Base-by-base conservation (phyloP, 2,888 invertebrate genomes). In the Hypolimnas misippus region DNA sequence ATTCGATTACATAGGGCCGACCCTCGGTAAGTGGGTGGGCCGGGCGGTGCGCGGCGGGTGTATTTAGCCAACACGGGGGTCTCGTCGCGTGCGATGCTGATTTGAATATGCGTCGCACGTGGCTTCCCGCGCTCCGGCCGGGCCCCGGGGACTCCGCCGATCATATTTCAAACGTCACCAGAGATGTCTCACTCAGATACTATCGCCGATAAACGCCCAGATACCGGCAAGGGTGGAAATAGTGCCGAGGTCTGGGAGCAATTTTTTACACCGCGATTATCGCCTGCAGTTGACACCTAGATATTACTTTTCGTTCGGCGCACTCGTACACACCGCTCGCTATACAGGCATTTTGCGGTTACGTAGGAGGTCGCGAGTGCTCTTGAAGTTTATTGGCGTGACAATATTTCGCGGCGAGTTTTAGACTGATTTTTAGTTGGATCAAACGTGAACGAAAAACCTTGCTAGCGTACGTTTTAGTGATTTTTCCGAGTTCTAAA, bases 1-100 rank as follows among this genome's bases (percentile, higher is more conserved):
- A 92, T 92, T 92, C 92, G 92, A 92, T 92, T 92, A 92, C 92
- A 92, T 92, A 92, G 91, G 90, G 84, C 87, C 89, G 89, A 89
- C 89, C 89, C 88, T 89, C 83, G 81, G 90, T 89, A 88, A 92
- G 92, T 75, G 76, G 76, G 75, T 73, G 75, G 76, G 76, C 70
- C 71, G 72, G 70, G 72, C 69, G 71, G 59, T 53, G 46, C 53
- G 82, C 69, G 71, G 86, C 88, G 89, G 89, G 86, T 84, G 89
- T 92, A 92, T 92, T 92, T 92, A 92, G 90, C 92, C 92, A 92
- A 92, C 92, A 92, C 62, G 87, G 92, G 92, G 89, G 87, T 85
- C 82, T 75, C 82, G 87, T 84, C 89, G 89, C 90, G 89, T 90
- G 90, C 90, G 84, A 83, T 84, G 82, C 88, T 86, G 87, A 92